These are phyloP conservation scores for Ochotona curzoniae DNA, from an alignment of 2,113 vertebrate species.

Conservation along the genomic window DNA sequence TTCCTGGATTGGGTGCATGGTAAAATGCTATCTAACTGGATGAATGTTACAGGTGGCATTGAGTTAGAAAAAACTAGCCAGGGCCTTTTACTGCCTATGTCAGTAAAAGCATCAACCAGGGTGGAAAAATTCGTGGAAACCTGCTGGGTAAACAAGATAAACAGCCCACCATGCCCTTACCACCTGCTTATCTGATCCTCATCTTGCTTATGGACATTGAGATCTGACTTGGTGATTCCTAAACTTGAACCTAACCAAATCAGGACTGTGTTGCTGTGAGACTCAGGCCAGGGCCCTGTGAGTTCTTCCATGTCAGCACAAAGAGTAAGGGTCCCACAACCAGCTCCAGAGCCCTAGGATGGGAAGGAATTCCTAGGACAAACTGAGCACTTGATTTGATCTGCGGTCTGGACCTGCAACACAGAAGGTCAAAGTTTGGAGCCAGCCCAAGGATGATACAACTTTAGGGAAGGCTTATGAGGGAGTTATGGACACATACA, in stretches of 20 bases:
- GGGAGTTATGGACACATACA: background rate
- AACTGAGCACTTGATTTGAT: background rate
- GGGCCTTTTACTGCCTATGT: conserved; percentile 65
- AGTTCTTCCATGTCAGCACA: background rate
- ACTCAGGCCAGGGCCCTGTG: background rate
- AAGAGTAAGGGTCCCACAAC: background rate
- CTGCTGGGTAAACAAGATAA: background rate
- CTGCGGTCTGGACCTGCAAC: background rate
- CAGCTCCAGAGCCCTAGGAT: background rate
- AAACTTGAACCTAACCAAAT: background rate
- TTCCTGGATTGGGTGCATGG: conserved; percentile 83
- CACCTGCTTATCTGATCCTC: background rate
- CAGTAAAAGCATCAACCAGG: conserved; percentile 54
- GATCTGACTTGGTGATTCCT: background rate
- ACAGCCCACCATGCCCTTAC: background rate
- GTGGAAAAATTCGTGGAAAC: conserved; percentile 65
- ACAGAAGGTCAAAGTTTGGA: background rate
- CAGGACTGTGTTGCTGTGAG: background rate
- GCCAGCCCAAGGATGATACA: background rate
- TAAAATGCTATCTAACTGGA: conserved; percentile 79
- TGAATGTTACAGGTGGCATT: conserved; percentile 70
- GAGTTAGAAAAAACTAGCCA: conserved; percentile 77
- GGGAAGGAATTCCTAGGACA: background rate
- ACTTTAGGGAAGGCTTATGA: background rate
- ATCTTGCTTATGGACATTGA: background rate